Conservation (phyloP, 2,797 vertebrate genomes). For the Betta splendens region DNA sequence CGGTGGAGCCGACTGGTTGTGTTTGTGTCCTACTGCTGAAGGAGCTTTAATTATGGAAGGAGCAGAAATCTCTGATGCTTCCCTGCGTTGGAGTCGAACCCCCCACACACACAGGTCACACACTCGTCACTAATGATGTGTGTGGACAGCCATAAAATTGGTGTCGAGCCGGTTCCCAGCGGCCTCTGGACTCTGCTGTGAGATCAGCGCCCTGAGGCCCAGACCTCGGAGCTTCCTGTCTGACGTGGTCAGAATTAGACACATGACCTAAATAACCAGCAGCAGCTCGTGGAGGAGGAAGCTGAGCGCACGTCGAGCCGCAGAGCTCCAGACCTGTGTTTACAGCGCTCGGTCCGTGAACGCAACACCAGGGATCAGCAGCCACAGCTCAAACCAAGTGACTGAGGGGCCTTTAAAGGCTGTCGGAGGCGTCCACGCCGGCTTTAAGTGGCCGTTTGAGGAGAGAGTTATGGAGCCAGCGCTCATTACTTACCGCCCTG, state of each 20-base stretch:
- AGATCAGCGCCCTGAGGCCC: constrained; percentile 18
- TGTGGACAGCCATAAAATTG: constrained; percentile 41
- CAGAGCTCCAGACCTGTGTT: too few relatives aligned
- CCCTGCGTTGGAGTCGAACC: too few relatives aligned
- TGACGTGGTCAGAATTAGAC: constrained; percentile 16
- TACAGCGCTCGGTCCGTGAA: too few relatives aligned
- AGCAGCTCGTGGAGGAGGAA: too few relatives aligned
- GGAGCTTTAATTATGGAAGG: too few relatives aligned
- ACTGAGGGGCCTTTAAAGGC: constrained; percentile 3
- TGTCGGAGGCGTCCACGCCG: not conserved
- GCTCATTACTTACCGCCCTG: not conserved
- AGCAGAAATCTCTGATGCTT: too few relatives aligned
- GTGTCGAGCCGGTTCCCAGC: constrained; percentile 12
- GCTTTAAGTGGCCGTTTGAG: not conserved
- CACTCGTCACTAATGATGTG: constrained; percentile 34
- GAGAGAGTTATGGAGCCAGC: constrained; percentile 6
- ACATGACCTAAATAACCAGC: constrained; percentile 19
- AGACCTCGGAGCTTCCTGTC: not conserved
- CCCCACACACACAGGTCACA: too few relatives aligned
- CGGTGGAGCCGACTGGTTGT: too few relatives aligned
- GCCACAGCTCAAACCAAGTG: not conserved
- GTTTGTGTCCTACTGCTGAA: too few relatives aligned
- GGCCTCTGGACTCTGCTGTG: constrained; percentile 3
- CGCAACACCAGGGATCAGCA: not conserved
- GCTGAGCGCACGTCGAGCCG: not conserved